These are phyloP conservation scores for Autographa pulchrina DNA, from an alignment of 2,888 invertebrate species.

Conservation along the genomic window DNA sequence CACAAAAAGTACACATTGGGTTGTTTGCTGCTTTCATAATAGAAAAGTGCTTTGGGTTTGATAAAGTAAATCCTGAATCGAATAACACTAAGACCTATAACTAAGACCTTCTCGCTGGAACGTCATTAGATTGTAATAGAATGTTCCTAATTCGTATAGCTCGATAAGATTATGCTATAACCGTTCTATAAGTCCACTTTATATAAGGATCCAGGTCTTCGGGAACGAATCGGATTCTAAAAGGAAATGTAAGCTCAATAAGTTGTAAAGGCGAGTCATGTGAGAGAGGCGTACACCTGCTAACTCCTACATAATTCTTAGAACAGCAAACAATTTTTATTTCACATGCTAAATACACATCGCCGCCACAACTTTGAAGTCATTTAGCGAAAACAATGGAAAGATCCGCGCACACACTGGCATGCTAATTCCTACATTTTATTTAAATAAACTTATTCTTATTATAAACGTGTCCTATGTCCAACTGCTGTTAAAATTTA, in stretches of 20 bases:
- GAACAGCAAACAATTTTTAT: slow-evolving; percentile 79
- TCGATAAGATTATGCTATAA: slow-evolving; percentile 52
- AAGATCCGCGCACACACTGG: slow-evolving; percentile 78
- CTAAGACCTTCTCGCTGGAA: slow-evolving; percentile 52
- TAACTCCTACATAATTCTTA: slow-evolving; percentile 73
- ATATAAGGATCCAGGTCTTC: slow-evolving; percentile 17
- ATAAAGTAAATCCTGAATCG: slow-evolving; percentile 52
- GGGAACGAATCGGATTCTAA: slow-evolving; percentile 29
- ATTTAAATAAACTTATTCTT: slow-evolving; percentile 88
- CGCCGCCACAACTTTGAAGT: slow-evolving; percentile 87
- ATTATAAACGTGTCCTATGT: slow-evolving; percentile 81
- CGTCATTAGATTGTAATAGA: slow-evolving; percentile 63
- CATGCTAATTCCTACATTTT: slow-evolving; percentile 84
- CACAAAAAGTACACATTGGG: slow-evolving; percentile 33
- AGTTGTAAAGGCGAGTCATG: slow-evolving; percentile 41
- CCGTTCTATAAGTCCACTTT: slow-evolving; percentile 60
- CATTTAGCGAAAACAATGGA: slow-evolving; percentile 89
- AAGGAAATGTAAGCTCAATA: slow-evolving; percentile 40
- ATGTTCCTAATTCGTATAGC: slow-evolving; percentile 65
- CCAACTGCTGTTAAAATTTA: slow-evolving; percentile 84
- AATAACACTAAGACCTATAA: slow-evolving; percentile 15
- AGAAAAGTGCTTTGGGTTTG: neutral
- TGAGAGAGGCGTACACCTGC: slow-evolving; percentile 64
- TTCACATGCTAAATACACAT: slow-evolving; percentile 84
- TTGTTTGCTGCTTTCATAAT: slow-evolving; percentile 40